These are phyloP conservation scores for Palythoa caribaeorum DNA, from an alignment of 92 coral and sea anemone genomes.

Conservation along the genomic window DNA sequence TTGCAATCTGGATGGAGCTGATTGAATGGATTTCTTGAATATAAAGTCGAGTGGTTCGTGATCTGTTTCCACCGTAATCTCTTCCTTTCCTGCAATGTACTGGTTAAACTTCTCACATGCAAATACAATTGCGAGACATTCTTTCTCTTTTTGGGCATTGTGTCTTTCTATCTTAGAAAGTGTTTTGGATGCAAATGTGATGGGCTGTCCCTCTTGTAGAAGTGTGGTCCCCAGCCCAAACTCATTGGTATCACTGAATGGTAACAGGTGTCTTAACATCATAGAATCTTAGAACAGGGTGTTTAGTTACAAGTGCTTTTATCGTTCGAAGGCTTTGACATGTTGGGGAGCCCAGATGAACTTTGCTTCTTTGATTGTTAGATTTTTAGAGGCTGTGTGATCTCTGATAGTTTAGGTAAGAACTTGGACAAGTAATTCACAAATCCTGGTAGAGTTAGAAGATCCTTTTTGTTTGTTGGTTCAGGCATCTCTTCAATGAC, in stretches of 20 bases:
- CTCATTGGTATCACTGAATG: slow-evolving; percentile 49
- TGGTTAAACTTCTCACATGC: slow-evolving; percentile 1
- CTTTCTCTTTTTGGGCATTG: slow-evolving; percentile 21
- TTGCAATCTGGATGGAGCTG: slow-evolving; percentile 43
- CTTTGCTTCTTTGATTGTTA: too few relatives aligned
- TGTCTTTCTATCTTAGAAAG: slow-evolving; percentile 41
- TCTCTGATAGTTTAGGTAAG: too few relatives aligned
- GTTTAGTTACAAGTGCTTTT: slow-evolving; percentile 16
- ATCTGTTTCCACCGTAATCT: slow-evolving; percentile 34
- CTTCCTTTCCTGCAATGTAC: slow-evolving; percentile 18
- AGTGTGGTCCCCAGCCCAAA: slow-evolving; percentile 45
- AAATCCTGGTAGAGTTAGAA: too few relatives aligned
- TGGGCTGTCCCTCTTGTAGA: slow-evolving; percentile 43
- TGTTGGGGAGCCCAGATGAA: too few relatives aligned
- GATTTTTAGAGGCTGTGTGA: too few relatives aligned
- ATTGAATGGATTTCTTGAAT: slow-evolving; percentile 21
- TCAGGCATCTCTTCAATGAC: too few relatives aligned
- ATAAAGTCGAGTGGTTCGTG: slow-evolving; percentile 23
- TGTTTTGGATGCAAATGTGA: slow-evolving; percentile 40
- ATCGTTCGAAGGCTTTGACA: neutral
- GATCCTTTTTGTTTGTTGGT: too few relatives aligned
- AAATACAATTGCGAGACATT: slow-evolving; percentile 11
- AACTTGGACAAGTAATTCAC: too few relatives aligned
- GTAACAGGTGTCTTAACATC: slow-evolving; percentile 19
- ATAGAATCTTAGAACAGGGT: neutral